These are phyloP conservation scores for Kryptolebias ocellatus DNA, from an alignment of 2,797 vertebrate species.

Conservation along the genomic window DNA sequence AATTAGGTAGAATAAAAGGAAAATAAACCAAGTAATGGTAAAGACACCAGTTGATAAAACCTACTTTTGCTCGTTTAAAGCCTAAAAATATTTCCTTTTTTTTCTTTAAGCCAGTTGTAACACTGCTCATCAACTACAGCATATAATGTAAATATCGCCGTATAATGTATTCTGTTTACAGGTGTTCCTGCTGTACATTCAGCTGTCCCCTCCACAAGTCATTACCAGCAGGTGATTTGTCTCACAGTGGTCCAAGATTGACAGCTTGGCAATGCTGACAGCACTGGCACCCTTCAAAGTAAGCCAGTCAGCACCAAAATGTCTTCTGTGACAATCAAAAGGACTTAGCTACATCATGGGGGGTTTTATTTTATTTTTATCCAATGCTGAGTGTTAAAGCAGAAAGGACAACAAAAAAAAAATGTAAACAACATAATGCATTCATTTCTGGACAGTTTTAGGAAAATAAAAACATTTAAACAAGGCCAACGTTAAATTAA, in stretches of 20 bases:
- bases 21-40: too few species aligned
- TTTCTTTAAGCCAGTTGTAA: slow-evolving; percentile 2
- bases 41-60: too few species aligned
- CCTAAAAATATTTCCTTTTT: neutral
- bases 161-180: slow-evolving; percentile 56
- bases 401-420: neutral
- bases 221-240: slow-evolving; percentile 46
- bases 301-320: slow-evolving; percentile 21
- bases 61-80: too few species aligned
- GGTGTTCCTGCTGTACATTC: slow-evolving; percentile 36
- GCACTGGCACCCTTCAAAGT: slow-evolving; percentile 38
- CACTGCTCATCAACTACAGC: slow-evolving; percentile 4
- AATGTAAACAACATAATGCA: neutral
- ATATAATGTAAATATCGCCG: slow-evolving; percentile 50
- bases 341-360: neutral
- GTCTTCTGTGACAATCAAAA: slow-evolving; percentile 34
- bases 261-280: slow-evolving; percentile 56
- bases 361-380: slow-evolving; percentile 10
- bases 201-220: slow-evolving; percentile 46
- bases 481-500: neutral
- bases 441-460: neutral
- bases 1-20: too few species aligned
- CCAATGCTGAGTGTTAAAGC: slow-evolving; percentile 1
- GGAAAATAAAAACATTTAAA: neutral
- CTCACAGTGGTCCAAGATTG: slow-evolving; percentile 43